phyloP scores from a whole-genome alignment of 2,888 invertebrate species.

The Leptinotarsa tumamoca region DNA sequence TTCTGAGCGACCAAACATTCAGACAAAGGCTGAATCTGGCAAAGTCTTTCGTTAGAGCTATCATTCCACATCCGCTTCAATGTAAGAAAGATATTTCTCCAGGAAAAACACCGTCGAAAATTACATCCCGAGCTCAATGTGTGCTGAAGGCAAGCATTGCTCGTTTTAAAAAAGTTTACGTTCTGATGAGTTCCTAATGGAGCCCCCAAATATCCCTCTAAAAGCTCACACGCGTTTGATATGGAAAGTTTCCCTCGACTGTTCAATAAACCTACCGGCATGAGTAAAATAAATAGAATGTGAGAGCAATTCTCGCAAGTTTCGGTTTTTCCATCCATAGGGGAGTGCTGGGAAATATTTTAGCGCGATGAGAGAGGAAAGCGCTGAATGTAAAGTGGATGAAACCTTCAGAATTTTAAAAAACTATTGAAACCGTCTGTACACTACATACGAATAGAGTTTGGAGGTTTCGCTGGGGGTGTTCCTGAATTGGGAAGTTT shows the following conservation, averaged over 20 bases:
- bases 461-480: no score
- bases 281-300: constrained; percentile 10
- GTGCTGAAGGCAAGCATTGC: neutral
- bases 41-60: neutral
- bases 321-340: neutral
- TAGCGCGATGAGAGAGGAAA: neutral
- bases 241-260: constrained; percentile 3
- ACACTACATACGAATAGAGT: neutral
- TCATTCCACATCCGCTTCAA: neutral
- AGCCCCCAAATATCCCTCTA: neutral
- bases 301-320: neutral
- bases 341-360: neutral
- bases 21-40: no score
- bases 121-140: neutral
- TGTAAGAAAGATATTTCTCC: neutral
- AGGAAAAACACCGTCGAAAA: neutral
- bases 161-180: neutral
- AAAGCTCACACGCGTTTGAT: constrained; percentile 2
- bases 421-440: neutral
- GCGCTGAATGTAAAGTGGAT: neutral
- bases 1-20: no score
- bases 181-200: constrained; percentile 9
- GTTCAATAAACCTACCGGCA: constrained; percentile 1
- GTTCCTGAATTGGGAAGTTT: no score
- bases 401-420: neutral